A percentile compares a stretch with the other conserved stretches of the same genome.
phyloP scores from a whole-genome alignment of 2,113 vertebrate genomes.

The Nestor notabilis region DNA sequence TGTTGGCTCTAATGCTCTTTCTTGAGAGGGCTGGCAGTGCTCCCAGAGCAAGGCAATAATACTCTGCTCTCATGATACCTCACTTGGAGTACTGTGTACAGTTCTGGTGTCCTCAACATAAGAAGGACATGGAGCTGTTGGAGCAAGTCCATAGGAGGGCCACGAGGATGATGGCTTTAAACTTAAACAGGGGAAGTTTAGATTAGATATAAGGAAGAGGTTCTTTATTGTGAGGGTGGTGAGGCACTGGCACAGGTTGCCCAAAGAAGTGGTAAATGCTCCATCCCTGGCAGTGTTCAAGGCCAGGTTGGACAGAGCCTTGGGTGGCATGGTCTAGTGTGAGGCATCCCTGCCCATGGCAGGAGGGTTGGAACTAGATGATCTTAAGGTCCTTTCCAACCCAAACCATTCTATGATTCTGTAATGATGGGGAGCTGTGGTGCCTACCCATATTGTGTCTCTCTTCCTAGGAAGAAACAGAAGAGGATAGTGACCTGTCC shows the following conservation, averaged over 20 bases:
- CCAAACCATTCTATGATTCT: not conserved
- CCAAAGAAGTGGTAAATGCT: not conserved
- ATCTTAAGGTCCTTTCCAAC: not conserved
- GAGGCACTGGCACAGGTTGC: not conserved
- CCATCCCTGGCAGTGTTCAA: not conserved
- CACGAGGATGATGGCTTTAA: not conserved
- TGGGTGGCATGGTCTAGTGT: fast-evolving
- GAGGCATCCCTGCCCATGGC: not conserved
- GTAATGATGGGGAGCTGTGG: not conserved
- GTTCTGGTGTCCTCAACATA: not conserved
- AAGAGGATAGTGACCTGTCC: conserved; percentile 92
- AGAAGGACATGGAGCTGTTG: not conserved
- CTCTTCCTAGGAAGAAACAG: conserved; percentile 77
- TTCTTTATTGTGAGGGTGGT: no score
- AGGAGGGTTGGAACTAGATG: not conserved
- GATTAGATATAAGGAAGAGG: no score
- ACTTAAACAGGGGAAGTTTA: no score
- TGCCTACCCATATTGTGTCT: not conserved
- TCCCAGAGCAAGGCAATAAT: not conserved
- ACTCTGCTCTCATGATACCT: not conserved
- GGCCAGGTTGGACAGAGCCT: not conserved
- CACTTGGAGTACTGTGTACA: not conserved
- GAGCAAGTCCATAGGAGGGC: not conserved
- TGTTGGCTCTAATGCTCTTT: not conserved
- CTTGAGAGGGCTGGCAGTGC: not conserved